Evolutionary conservation across 2,888 invertebrate species (phyloP).

Genomic region (Lasioglossum figueresi): DNA sequence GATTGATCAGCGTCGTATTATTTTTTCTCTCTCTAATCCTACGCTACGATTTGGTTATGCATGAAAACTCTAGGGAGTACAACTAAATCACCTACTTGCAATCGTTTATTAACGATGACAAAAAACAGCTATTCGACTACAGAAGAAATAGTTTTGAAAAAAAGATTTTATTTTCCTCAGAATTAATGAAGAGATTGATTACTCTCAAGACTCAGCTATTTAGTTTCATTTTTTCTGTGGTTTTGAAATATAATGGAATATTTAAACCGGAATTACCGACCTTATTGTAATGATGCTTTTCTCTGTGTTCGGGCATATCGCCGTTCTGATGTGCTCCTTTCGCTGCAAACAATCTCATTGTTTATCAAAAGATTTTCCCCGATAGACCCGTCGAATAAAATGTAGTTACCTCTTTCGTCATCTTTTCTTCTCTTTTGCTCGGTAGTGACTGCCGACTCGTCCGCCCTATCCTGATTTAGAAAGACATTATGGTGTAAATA

Average conservation of each 20-base stretch:
- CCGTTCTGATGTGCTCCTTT: constrained; percentile 91
- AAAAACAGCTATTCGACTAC: background rate
- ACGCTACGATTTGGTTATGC: background rate
- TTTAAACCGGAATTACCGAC: constrained; percentile 84
- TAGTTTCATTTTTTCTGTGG: constrained; percentile 21
- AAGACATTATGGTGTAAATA: constrained; percentile 5
- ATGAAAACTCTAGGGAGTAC: constrained; percentile 35
- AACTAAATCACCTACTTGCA: constrained; percentile 41
- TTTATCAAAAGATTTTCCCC: background rate
- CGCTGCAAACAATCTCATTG: constrained; percentile 80
- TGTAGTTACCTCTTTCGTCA: constrained; percentile 89
- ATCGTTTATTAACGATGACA: background rate
- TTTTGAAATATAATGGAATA: constrained; percentile 16
- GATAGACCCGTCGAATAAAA: constrained; percentile 22
- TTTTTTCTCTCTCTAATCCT: background rate
- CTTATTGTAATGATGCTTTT: constrained; percentile 91
- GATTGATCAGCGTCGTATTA: background rate
- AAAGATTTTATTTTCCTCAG: background rate
- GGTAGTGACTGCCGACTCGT: constrained; percentile 87
- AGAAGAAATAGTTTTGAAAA: constrained; percentile 22
- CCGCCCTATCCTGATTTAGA: constrained; percentile 88
- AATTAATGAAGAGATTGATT: constrained; percentile 13
- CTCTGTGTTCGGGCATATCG: constrained; percentile 88
- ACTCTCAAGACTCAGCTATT: constrained; percentile 3
- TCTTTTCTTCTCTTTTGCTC: constrained; percentile 93